Percentiles rank a stretch among this genome's conserved stretches.
These are phyloP conservation scores for Drosophila diplacantha DNA, from an alignment of 2,888 invertebrate species.

Conservation along the genomic window DNA sequence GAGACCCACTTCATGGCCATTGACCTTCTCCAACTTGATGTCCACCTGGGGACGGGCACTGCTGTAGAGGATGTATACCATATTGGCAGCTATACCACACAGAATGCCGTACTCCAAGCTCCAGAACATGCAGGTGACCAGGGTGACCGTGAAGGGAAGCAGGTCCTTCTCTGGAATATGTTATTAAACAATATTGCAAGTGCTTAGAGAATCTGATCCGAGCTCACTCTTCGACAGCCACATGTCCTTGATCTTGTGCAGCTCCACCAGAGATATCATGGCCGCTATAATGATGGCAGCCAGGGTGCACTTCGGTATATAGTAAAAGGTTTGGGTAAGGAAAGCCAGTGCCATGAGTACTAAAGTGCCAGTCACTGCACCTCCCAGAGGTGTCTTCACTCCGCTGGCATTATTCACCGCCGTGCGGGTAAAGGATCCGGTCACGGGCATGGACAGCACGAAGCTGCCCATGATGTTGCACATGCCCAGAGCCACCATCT, in stretches of 20 bases:
- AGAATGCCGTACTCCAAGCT: constrained; percentile 93
- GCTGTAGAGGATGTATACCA: constrained; percentile 89
- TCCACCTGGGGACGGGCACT: constrained; percentile 89
- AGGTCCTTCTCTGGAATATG: constrained; percentile 88
- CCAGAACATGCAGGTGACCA: constrained; percentile 88
- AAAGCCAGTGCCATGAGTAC: constrained; percentile 89
- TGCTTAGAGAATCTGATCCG: fast-evolving
- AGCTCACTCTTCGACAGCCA: constrained; percentile 88
- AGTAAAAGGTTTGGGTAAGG: constrained; percentile 90
- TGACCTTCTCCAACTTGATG: constrained; percentile 76
- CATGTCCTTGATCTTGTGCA: constrained; percentile 82
- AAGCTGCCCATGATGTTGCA: constrained; percentile 90
- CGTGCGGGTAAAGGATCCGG: constrained; percentile 91
- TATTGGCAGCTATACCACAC: constrained; percentile 87
- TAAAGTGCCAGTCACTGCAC: constrained; percentile 85
- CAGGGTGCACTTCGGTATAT: constrained; percentile 90
- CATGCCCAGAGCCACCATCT: constrained; percentile 91
- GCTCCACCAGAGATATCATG: constrained; percentile 90
- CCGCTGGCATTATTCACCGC: constrained; percentile 95
- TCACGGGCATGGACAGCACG: constrained; percentile 90
- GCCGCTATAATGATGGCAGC: constrained; percentile 93
- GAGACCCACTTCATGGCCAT: constrained; percentile 79
- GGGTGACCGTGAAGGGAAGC: constrained; percentile 89
- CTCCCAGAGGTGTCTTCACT: constrained; percentile 89
- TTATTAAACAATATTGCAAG: background rate